These are phyloP conservation scores for Troides helena DNA, from an alignment of 2,888 invertebrate genomes.

Conservation along the genomic window DNA sequence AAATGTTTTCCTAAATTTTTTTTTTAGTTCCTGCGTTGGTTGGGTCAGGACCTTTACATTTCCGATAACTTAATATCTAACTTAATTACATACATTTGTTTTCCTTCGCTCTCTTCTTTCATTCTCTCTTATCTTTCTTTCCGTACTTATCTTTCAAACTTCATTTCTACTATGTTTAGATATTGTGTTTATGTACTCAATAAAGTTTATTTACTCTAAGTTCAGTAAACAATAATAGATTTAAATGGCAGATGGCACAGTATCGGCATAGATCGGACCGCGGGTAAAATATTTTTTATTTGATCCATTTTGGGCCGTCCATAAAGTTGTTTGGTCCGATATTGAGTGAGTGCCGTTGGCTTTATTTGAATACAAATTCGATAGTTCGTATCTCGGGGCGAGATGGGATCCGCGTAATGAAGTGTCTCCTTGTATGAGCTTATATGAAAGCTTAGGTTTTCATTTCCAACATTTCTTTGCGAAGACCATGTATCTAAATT, in stretches of 20 bases:
- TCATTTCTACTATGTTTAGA: too few species aligned
- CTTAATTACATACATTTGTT: too few species aligned
- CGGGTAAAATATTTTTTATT: constrained; percentile 20
- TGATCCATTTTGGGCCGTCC: constrained; percentile 16
- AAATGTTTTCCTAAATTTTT: too few species aligned
- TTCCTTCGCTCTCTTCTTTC: too few species aligned
- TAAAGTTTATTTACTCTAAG: too few species aligned
- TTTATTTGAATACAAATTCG: constrained; percentile 42
- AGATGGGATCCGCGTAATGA: constrained; percentile 39
- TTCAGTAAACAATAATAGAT: not conserved
- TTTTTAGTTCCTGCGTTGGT: too few species aligned
- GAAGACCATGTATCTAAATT: not conserved
- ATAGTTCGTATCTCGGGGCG: constrained; percentile 36
- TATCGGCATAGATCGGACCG: constrained; percentile 7
- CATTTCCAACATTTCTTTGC: not conserved
- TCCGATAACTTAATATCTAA: too few species aligned
- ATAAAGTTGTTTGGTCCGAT: constrained; percentile 24
- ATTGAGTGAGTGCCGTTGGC: constrained; percentile 33
- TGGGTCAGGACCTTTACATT: too few species aligned
- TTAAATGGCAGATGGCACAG: not conserved
- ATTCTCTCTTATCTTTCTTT: too few species aligned
- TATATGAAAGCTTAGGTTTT: not conserved
- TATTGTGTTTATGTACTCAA: too few species aligned
- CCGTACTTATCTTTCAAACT: too few species aligned
- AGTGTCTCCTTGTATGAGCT: constrained; percentile 2